Evolutionary conservation across 2,113 vertebrate genomes (phyloP), one percentile per base, ranked within the genome.

Genomic region (Leptobrachium leishanense): DNA sequence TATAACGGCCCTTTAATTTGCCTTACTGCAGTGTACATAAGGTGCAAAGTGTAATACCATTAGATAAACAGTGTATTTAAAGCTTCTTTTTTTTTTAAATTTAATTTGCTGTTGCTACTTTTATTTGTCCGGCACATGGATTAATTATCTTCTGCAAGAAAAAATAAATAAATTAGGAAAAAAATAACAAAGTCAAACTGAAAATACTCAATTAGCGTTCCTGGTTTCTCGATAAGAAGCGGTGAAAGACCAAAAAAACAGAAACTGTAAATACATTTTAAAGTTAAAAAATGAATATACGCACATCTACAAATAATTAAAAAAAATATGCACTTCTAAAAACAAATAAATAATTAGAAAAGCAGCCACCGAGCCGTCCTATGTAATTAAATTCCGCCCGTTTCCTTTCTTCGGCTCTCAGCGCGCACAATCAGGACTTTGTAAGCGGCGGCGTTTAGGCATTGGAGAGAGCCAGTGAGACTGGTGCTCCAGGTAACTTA

Each of bases 281-380:
- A 31, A 31, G 20, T 31, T 12, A 59, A 59, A 59, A 11, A 59
- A 50, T 50, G 20, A 31, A 31, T 31, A 31, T 31, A 31, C 20
- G 20, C 20, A 31, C 20, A 31, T 31, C 20, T 31, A 31, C 50
- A 54, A 54, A 50, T 50, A 50, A 50, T 5, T 1, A 50, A 50
- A 50, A 50, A 89, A 91, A 88, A 87, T 84, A 64, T 1, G 87
- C 86, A 80, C 87, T 89, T 90, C 88, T 92, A 84, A 90, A 94
- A 93, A 92, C 91, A 92, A 93, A 92, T 90, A 92, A 92, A 90
- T 88, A 88, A 88, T 90, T 91, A 90, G 92, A 88, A 86, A 90
- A 87, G 75, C 85, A 91, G 88, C 88, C 92, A 90, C 87, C 85
- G 89, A 92, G 89, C 90, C 89, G 88, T 93, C 90, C 88, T 84